These are phyloP conservation scores for Colinus virginianus DNA, from an alignment of 2,113 vertebrate species.

Conservation along the genomic window DNA sequence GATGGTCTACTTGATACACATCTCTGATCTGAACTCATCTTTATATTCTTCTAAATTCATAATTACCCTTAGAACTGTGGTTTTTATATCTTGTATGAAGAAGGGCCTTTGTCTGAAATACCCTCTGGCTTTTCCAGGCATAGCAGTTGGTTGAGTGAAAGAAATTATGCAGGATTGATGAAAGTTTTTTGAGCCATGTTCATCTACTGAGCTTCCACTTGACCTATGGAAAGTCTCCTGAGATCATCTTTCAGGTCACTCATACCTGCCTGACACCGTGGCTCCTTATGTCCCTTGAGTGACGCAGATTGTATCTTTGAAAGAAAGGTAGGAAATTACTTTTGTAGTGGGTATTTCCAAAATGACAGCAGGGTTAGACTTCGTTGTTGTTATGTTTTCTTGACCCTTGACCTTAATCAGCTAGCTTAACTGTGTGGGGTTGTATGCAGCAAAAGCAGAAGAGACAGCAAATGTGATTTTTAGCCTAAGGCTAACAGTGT, in stretches of 20 bases:
- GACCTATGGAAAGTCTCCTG: background rate
- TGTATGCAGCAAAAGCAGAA: constrained; percentile 2
- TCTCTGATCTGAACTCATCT: background rate
- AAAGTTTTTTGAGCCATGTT: background rate
- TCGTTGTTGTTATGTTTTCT: background rate
- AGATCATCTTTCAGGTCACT: background rate
- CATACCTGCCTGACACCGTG: background rate
- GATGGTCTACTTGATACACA: background rate
- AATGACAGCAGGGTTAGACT: background rate
- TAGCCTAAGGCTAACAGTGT: background rate
- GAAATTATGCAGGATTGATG: background rate
- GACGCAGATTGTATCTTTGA: background rate
- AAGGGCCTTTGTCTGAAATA: background rate
- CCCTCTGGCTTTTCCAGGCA: background rate
- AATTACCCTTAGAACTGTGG: background rate
- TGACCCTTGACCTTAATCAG: background rate
- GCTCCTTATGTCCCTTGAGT: background rate
- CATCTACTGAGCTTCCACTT: background rate
- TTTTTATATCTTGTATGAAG: background rate
- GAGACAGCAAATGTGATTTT: background rate
- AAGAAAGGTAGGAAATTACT: background rate
- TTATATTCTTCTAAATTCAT: too few relatives aligned
- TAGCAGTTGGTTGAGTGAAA: background rate
- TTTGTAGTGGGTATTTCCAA: background rate
- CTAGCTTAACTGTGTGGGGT: background rate